Evolutionary conservation across 1,140 invertebrate species (phyloP).

Genomic region (Drosophila biarmipes): DNA sequence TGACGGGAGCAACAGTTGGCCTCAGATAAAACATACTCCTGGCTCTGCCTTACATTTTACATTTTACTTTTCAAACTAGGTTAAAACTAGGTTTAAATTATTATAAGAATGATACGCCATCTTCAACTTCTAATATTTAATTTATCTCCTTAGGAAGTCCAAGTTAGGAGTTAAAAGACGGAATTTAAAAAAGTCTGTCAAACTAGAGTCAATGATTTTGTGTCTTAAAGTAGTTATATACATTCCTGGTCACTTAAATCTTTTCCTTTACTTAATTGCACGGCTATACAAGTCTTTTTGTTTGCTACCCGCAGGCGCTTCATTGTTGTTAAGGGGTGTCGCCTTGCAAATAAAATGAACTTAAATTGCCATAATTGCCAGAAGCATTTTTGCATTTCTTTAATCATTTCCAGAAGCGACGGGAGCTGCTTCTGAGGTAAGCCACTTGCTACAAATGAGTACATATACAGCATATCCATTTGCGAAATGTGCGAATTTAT

Average conservation of each 20-base stretch:
- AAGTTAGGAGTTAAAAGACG: too few species aligned
- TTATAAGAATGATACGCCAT: too few species aligned
- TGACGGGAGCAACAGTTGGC: constrained; percentile 25
- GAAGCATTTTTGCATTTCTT: constrained; percentile 11
- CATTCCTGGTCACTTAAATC: too few species aligned
- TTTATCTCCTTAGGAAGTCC: too few species aligned
- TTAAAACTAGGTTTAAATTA: too few species aligned
- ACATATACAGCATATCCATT: background rate
- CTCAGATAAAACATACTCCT: background rate
- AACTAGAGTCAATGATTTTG: background rate
- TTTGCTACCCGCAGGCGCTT: background rate
- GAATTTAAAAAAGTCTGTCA: too few species aligned
- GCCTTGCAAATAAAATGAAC: constrained; percentile 21
- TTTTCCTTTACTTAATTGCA: background rate
- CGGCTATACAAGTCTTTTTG: background rate
- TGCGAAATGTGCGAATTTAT: constrained; percentile 11
- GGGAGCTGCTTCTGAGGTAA: constrained; percentile 7
- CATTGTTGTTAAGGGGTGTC: constrained; percentile 1
- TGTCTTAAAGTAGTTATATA: background rate
- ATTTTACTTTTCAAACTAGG: background rate
- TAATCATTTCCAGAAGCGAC: constrained; percentile 5
- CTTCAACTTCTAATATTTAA: too few species aligned
- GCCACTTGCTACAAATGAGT: constrained; percentile 7
- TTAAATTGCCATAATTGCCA: constrained; percentile 14
- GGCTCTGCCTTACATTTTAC: too few species aligned